These are phyloP conservation scores for Drosophila albomicans DNA, from an alignment of 1,140 invertebrate genomes.

Conservation along the genomic window DNA sequence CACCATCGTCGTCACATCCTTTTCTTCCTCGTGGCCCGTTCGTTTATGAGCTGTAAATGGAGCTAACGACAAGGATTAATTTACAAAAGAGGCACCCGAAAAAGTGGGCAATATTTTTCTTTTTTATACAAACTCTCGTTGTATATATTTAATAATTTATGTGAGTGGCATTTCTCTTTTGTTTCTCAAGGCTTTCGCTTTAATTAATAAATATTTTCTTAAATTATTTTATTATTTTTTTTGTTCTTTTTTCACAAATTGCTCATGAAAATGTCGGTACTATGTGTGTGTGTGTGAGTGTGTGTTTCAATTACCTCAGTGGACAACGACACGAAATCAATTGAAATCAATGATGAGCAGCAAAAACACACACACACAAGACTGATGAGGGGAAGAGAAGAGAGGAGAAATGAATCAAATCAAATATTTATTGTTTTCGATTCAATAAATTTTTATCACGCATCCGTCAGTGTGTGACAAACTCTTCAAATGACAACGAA, in stretches of 20 bases:
- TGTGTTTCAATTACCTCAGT: slow-evolving; percentile 72
- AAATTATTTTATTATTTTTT: slow-evolving; percentile 20
- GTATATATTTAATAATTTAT: slow-evolving; percentile 17
- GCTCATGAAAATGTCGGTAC: slow-evolving; percentile 32
- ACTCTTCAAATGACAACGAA: slow-evolving; percentile 44
- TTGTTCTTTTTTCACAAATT: not conserved
- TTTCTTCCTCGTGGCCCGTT: slow-evolving; percentile 20
- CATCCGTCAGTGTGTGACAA: slow-evolving; percentile 58
- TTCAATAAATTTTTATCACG: slow-evolving; percentile 83
- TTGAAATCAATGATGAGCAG: slow-evolving; percentile 66
- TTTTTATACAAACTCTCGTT: slow-evolving; percentile 4
- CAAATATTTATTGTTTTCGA: slow-evolving; percentile 83
- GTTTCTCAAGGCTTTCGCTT: not conserved
- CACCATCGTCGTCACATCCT: slow-evolving; percentile 41
- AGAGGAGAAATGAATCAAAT: slow-evolving; percentile 76
- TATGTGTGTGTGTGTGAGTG: slow-evolving; percentile 12
- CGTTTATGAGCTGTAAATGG: slow-evolving; percentile 74
- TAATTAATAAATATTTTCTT: slow-evolving; percentile 12
- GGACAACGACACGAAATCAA: slow-evolving; percentile 64
- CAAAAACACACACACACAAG: slow-evolving; percentile 5
- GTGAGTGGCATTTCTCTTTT: not conserved
- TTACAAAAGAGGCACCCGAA: slow-evolving; percentile 36
- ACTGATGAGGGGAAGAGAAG: slow-evolving; percentile 20
- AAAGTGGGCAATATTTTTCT: slow-evolving; percentile 48
- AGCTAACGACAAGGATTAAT: slow-evolving; percentile 60